Evolutionary conservation across 2,797 vertebrate genomes (phyloP).

Genomic region (Danio jaintianensis): DNA sequence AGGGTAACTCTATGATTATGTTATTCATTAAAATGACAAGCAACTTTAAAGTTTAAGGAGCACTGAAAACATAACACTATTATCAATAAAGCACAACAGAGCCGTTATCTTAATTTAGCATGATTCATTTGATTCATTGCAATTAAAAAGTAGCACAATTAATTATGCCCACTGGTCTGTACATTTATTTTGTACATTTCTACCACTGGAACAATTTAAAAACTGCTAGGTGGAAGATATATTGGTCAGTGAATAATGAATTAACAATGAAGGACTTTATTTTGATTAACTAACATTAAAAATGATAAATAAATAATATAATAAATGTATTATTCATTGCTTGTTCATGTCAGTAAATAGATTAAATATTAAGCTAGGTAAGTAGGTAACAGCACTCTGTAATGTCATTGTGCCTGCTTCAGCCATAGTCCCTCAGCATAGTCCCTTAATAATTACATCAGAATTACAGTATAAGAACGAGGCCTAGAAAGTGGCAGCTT

Average conservation of each 20-base stretch:
- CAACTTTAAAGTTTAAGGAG: conserved; percentile 20
- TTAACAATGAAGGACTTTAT: background rate
- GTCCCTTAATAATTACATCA: no score
- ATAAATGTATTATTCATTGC: no score
- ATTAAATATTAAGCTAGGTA: no score
- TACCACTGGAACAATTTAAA: background rate
- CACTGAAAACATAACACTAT: background rate
- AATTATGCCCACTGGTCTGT: background rate
- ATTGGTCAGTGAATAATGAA: no score
- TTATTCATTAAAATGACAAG: conserved; percentile 32
- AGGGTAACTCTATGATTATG: conserved; percentile 33
- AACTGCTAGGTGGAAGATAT: background rate
- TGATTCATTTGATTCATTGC: background rate
- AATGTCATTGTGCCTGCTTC: no score
- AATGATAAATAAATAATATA: no score
- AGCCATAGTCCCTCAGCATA: no score
- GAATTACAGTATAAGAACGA: no score
- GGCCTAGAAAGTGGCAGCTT: no score
- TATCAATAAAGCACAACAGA: background rate
- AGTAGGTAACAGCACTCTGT: no score
- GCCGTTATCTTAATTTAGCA: background rate
- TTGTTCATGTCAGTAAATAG: no score
- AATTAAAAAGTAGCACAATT: background rate
- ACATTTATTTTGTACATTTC: background rate
- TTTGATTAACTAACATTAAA: background rate